Conservation (phyloP, 1,140 invertebrate species). For the Philotrypesis tridentata region DNA sequence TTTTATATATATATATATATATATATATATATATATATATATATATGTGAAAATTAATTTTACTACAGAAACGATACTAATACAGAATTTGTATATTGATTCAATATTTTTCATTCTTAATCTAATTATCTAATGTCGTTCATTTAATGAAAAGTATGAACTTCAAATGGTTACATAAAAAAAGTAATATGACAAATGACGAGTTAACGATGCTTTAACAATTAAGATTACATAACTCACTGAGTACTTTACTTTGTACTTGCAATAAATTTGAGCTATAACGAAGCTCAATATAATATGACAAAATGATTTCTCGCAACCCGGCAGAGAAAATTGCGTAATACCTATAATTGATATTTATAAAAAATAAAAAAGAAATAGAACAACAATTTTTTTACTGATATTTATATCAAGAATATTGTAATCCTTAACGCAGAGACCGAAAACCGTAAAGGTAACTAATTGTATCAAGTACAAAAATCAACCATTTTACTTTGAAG, state of each 20-base stretch:
- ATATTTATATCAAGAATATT: constrained; percentile 2
- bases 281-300: constrained; percentile 1
- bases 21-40: constrained; percentile 39
- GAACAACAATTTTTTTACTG: constrained; percentile 12
- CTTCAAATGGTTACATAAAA: neutral
- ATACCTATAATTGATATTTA: constrained; percentile 29
- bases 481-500: constrained; percentile 27
- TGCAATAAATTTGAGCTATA: constrained; percentile 16
- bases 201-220: constrained; percentile 31
- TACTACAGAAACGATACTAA: neutral
- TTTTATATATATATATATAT: too few relatives aligned
- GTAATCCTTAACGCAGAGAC: constrained; percentile 4
- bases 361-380: constrained; percentile 39
- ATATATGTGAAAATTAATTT: constrained; percentile 18
- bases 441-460: constrained; percentile 21
- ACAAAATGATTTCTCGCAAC: constrained; percentile 22
- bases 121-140: neutral
- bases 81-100: constrained; percentile 23
- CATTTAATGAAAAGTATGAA: neutral
- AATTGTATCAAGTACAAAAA: constrained; percentile 31
- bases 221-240: constrained; percentile 36
- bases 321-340: neutral
- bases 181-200: constrained; percentile 28
- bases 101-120: neutral
- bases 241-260: constrained; percentile 44